phyloP scores from a whole-genome alignment of 2,797 vertebrate species.

The Discoglossus pictus region DNA sequence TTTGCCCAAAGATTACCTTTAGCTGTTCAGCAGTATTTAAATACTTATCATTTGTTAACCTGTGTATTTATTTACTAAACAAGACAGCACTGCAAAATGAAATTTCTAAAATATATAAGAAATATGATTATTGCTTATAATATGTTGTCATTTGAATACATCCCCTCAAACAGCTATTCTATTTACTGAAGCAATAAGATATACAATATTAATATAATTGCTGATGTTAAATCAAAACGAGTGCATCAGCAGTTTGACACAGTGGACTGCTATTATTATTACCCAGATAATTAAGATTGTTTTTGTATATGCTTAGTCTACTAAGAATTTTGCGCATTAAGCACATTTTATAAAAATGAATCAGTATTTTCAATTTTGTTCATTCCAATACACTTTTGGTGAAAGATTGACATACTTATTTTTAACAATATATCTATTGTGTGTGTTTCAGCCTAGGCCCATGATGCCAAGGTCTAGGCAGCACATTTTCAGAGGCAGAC shows the following conservation, averaged over 20 bases:
- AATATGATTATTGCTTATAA: background rate
- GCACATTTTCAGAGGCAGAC: no score
- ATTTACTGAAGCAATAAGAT: background rate
- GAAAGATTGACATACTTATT: no score
- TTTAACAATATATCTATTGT: no score
- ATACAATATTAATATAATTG: constrained; percentile 3
- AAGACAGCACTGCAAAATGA: no score
- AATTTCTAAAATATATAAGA: no score
- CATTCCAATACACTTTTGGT: no score
- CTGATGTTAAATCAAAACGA: background rate
- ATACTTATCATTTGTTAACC: no score
- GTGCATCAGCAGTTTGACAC: background rate
- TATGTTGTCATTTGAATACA: background rate
- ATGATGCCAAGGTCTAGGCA: no score
- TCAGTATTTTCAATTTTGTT: background rate
- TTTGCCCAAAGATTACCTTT: background rate
- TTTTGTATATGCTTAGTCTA: background rate
- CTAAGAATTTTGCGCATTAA: background rate
- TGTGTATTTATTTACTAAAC: no score
- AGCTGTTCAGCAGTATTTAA: background rate
- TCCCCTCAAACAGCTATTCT: background rate
- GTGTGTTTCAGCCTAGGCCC: no score
- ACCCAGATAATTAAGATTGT: background rate
- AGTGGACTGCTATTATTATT: background rate
- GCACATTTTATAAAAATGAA: background rate